Base-by-base conservation (phyloP, 2,113 vertebrate species). In the Laticauda colubrina region DNA sequence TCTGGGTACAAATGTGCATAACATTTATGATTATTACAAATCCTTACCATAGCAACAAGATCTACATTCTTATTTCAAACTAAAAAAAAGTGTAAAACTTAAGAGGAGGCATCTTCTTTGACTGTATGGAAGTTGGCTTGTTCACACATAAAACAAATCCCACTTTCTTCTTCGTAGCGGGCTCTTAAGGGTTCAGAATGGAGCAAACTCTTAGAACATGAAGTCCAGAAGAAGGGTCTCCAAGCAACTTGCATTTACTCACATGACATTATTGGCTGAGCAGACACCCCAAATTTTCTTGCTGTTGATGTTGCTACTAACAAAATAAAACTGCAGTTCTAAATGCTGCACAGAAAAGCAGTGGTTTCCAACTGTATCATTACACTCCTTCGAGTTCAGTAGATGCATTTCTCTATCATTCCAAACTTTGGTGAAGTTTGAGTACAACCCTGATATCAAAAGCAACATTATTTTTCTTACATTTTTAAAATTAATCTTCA, bases 131-230 rank as follows among this genome's bases (percentile, higher is more conserved):
- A 91, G 61, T 45, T 26, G 14, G 87, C 56, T 0, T 89, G 96
- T 96, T 95, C 95, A 92, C 95, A 94, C 94, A 94, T 95, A 92
- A 96, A 95, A 75, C 3, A 91, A 90, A 85, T 61, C 92, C 75
- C 91, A 88, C 85, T 12, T 94, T 95, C 92, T 91, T 45, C 43
- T 87, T 92, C 34, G 81, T 92, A 5, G 34, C 59, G 21, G 9
- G 87, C 57, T 93, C 57, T 4, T 20, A 56, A 91, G 94, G 18
- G 8, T 89, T 51, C 90, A 81, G 90, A 29, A 51, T 59, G 91
- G 51, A 93, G 0, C 18, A 54, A 89, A 54, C n/a, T 89, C 61
- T 91, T 21, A 8, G n/a, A 24, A 54, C 51, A 43, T 24, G 9
- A 5, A 11, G 24, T 10, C 15, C 23, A 29, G 15, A 51, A 4